Base-by-base conservation (phyloP, 2,888 invertebrate genomes). In the Bimastos eiseni region DNA sequence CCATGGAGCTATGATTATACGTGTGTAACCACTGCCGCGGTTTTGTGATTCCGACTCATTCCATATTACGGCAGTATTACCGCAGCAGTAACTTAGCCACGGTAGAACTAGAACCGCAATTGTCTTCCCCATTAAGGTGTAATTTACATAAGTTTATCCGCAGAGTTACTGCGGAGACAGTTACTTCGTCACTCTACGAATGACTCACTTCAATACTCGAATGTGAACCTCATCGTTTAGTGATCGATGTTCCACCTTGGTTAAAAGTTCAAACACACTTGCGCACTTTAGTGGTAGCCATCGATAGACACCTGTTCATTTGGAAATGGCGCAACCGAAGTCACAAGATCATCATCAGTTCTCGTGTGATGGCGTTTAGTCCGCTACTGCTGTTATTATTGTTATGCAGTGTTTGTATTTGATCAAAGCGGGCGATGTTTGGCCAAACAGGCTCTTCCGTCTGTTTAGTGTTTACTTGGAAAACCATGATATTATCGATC, bases 361-460 rank as follows among this genome's bases (percentile, higher is more conserved):
- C 4, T 70, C 70, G 1, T 1, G 70, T n/a, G 70, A 70, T n/a
- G n/a, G 30, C 70, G 30, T 30, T n/a, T n/a, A 70, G n/a, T 13
- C 70, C 70, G 44, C 21, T 37, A 70, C 34, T 89, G 41, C 34
- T 90, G 83, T 38, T 90, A 90, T 38, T 90, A 70, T 38, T 90
- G 70, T 38, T 90, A 36, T 33, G 30, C 70, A 70, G 70, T 70
- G 70, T 70, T n/a, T 70, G 70, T 70, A n/a, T 70, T 70, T 30
- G 70, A 70, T 70, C 70, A 70, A 70, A 70, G 70, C 70, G n/a
- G 70, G 70, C 70, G n/a, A 70, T 70, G 70, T 70, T 70, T 70
- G 70, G 70, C 70, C n/a, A 70, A 70, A 70, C n/a, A 70, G 70
- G 11, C 70, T 70, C 70, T n/a, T 70, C n/a, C 70, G 70, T 70